Evolutionary conservation across 2,888 invertebrate genomes (phyloP).

Genomic region (Phymatocera aterrima): DNA sequence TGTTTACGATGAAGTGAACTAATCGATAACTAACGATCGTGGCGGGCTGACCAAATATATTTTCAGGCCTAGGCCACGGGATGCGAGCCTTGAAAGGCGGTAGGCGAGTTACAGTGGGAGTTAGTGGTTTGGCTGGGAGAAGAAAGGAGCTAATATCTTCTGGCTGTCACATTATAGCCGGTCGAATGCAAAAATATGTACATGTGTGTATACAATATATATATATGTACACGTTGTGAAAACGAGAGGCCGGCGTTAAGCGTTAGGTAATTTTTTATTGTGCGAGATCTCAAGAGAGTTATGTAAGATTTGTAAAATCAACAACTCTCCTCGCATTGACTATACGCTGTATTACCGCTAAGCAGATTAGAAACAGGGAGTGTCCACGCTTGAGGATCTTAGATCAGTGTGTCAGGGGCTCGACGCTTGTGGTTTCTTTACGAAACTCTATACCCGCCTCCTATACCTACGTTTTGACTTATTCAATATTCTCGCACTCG

Average conservation of each 20-base stretch:
- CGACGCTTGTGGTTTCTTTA: not conserved
- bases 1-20: conserved; percentile 18
- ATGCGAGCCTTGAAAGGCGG: conserved; percentile 3
- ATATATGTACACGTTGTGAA: not conserved
- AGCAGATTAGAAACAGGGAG: conserved; percentile 20
- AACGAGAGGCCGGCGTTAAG: not conserved
- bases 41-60: not conserved
- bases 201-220: not conserved
- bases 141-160: not conserved
- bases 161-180: too few species aligned
- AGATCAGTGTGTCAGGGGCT: conserved; percentile 30
- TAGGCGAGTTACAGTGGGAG: too few species aligned
- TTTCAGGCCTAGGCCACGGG: conserved; percentile 9
- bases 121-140: not conserved
- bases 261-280: conserved; percentile 21
- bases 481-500: not conserved
- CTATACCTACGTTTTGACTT: not conserved
- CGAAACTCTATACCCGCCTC: not conserved
- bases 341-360: not conserved
- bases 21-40: not conserved
- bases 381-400: not conserved
- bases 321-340: not conserved
- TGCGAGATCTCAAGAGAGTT: not conserved
- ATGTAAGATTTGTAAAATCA: conserved; percentile 6
- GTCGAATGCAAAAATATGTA: not conserved